Percentiles rank a stretch among this genome's conserved stretches.
These are phyloP conservation scores for Perithous albicinctus DNA, from an alignment of 2,888 invertebrate species.

Conservation along the genomic window DNA sequence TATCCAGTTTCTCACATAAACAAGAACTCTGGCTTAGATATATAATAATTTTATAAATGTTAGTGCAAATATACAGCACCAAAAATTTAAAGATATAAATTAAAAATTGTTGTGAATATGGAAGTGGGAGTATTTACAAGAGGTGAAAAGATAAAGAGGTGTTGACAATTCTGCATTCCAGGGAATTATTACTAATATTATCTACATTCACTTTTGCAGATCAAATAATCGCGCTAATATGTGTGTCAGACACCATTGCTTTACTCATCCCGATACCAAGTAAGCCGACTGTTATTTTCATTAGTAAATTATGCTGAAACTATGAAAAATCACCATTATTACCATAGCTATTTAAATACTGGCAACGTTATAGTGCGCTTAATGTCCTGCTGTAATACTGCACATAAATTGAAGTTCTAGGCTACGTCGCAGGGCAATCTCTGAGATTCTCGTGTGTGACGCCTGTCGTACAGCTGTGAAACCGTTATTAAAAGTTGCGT, in stretches of 20 bases:
- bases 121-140: too few species aligned
- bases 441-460: constrained; percentile 16
- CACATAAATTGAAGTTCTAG: constrained; percentile 13
- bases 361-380: too few species aligned
- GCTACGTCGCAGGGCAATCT: not conserved
- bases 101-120: too few species aligned
- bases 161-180: too few species aligned
- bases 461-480: constrained; percentile 48
- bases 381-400: too few species aligned
- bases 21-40: too few species aligned
- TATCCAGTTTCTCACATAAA: too few species aligned
- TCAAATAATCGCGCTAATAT: not conserved
- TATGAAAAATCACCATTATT: not conserved
- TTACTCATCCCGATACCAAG: not conserved
- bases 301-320: not conserved
- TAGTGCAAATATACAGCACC: too few species aligned
- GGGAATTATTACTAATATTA: not conserved
- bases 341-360: constrained; percentile 18
- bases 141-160: too few species aligned
- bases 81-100: too few species aligned
- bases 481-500: constrained; percentile 59
- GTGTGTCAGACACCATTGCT: not conserved
- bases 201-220: not conserved
- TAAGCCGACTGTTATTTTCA: not conserved
- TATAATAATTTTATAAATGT: too few species aligned